Evolutionary conservation across 2,797 vertebrate genomes (phyloP), one percentile per base, ranked within the genome.

Genomic region (Sebastes hubbsi): DNA sequence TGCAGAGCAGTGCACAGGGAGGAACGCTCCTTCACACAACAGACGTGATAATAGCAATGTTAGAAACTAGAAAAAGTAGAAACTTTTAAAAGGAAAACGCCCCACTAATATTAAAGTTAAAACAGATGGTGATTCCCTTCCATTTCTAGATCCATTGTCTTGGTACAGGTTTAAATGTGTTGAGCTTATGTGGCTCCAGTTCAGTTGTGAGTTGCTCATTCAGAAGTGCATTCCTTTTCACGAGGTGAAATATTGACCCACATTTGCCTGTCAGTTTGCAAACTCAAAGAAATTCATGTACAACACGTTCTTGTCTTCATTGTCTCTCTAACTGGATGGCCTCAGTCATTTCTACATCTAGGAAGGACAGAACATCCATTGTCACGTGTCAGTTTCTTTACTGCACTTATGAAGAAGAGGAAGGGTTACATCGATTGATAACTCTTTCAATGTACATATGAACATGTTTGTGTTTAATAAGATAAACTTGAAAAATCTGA

Each of bases 1-100:
- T 74, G 68, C 56, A 4, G 16, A 70, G 66, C 16, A 1, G 63
- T 24, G 36, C 30, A 14, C 20, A 2, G 64, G 34, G 58, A 81
- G 72, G 36, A n/a, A 49, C 1, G n/a, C 9, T 49, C 27, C 71
- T 76, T 63, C 72, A 78, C 64, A 79, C 16, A 63, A 54, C 3
- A 38, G 55, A 69, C 64, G 30, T 36, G 29, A 84, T 75, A 60
- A 81, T 68, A 70, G 69, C 49, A 12, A 12, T 32, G 65, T 55
- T 24, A 24, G 24, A 24, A 24, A 24, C 24, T 24, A 24, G 24
- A 24, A 24, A 24, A 24, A 24, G 10, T 42, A 7, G 10, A 61
- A 30, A n/a, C 14, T 18, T 70, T 65, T 64, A 36, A 72, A 63
- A 25, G 29, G 34, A 20, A 10, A 11, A 16, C 25, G 18, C 8